Evolutionary conservation across 2,888 invertebrate genomes (phyloP), one percentile per base, ranked within the genome.

Genomic region (Agonopterix arenella): DNA sequence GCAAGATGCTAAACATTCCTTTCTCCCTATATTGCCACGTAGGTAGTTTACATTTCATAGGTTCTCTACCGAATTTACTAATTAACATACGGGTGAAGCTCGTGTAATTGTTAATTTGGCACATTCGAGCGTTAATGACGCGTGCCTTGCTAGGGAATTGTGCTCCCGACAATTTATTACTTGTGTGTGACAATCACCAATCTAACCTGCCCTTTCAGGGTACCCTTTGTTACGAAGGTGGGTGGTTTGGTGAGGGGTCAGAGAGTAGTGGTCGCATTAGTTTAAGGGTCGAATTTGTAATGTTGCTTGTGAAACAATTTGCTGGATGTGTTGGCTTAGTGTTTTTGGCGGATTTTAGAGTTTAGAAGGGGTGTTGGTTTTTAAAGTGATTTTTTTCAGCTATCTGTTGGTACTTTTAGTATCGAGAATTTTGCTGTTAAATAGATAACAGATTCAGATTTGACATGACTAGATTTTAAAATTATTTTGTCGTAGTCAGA

Each of bases 41-140:
- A 10, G 16, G 44, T 45, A 49, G 45, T 49, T 49, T 45, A 36
- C 28, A 45, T 44, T n/a, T 42, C 42, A 11, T 41, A 40, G 45
- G 11, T 56, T 62, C 58, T 64, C 64, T 66, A 65, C 72, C 40
- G 76, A 74, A 80, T 79, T 80, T 76, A 73, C 84, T 82, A 84
- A 85, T 84, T 84, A 85, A 76, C 83, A 76, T 76, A 78, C 71
- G 76, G 9, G 48, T 70, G 69, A 72, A 66, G 73, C 68, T 71
- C 66, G 66, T 68, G 73, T 85, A 85, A 85, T 85, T 85, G 85
- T 84, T 84, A 84, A 85, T 84, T 85, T 84, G 83, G 80, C 79
- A 80, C 80, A 81, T 83, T 81, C 82, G 74, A 70, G 64, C 70
- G 70, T 78, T 84, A 84, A 85, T 85, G 85, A 84, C 71, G 80